Evolutionary conservation across 2,113 vertebrate genomes (phyloP).

Genomic region (Aleadryas rufinucha): DNA sequence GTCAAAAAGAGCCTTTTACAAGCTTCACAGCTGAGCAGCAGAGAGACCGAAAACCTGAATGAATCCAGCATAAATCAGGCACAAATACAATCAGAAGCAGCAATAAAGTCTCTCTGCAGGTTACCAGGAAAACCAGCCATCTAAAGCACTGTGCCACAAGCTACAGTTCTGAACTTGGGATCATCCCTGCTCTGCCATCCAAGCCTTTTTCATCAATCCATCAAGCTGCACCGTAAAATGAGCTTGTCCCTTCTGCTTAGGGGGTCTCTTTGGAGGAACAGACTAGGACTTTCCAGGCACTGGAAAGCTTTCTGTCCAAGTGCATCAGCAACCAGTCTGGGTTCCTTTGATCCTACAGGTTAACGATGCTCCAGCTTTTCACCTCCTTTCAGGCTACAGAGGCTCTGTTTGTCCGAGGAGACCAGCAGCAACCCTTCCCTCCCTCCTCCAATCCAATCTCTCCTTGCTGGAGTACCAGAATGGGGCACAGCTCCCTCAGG

Average conservation of each 20-base stretch:
- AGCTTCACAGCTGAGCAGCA: not conserved
- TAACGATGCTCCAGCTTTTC: not conserved
- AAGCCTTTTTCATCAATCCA: not conserved
- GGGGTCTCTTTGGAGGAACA: not conserved
- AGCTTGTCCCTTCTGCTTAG: not conserved
- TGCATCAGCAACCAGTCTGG: not conserved
- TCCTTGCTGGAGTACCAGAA: not conserved
- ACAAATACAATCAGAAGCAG: not conserved
- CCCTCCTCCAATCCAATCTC: not conserved
- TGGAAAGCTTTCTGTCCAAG: not conserved
- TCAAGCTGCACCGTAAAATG: rapidly evolving
- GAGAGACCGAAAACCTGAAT: not conserved
- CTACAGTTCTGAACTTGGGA: not conserved
- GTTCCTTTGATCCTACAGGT: not conserved
- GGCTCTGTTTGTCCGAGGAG: not conserved
- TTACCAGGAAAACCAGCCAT: not conserved
- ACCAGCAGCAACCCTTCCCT: not conserved
- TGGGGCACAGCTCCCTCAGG: not conserved
- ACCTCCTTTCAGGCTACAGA: not conserved
- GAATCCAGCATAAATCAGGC: not conserved
- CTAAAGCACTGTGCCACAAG: not conserved
- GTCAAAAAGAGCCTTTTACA: not conserved
- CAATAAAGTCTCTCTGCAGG: not conserved
- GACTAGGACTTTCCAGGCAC: not conserved
- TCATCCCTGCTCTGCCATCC: not conserved